Evolutionary conservation across 2,888 invertebrate species (phyloP).

Genomic region (Pterostichus madidus): DNA sequence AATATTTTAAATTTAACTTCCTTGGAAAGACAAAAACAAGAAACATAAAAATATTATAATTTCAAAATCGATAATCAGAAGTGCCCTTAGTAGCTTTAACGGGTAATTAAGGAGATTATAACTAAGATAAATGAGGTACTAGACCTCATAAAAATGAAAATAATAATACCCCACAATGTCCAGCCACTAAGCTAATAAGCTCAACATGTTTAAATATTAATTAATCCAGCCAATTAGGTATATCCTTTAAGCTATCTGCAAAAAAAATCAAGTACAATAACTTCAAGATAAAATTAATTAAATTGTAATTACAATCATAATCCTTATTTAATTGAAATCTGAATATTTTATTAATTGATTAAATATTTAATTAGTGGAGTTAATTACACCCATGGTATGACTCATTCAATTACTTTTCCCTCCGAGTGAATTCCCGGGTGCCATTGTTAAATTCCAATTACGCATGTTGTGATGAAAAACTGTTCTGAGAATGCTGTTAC

Average conservation of each 20-base stretch:
- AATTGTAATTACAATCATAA: constrained; percentile 59
- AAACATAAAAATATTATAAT: too few relatives aligned
- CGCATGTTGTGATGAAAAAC: background rate
- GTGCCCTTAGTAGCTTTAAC: too few relatives aligned
- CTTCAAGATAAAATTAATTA: constrained; percentile 50
- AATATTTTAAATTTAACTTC: too few relatives aligned
- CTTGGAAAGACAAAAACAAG: too few relatives aligned
- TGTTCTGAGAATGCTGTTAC: background rate
- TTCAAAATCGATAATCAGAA: too few relatives aligned
- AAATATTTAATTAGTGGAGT: constrained; percentile 59
- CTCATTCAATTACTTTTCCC: background rate
- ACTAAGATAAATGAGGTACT: constrained; percentile 1
- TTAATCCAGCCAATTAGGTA: constrained; percentile 32
- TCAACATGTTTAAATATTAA: constrained; percentile 17
- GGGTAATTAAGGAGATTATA: constrained; percentile 19
- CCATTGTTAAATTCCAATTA: background rate
- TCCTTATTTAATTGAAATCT: constrained; percentile 60
- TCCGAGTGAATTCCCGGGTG: background rate
- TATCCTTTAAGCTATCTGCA: constrained; percentile 23
- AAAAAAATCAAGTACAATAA: constrained; percentile 31
- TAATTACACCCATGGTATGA: constrained; percentile 4
- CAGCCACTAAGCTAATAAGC: background rate
- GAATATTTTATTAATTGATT: constrained; percentile 62
- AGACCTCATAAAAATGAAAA: constrained; percentile 19
- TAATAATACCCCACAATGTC: constrained; percentile 12